These are phyloP conservation scores for Callyntrura guangdongensis DNA, from an alignment of 2,888 invertebrate genomes.

Conservation along the genomic window DNA sequence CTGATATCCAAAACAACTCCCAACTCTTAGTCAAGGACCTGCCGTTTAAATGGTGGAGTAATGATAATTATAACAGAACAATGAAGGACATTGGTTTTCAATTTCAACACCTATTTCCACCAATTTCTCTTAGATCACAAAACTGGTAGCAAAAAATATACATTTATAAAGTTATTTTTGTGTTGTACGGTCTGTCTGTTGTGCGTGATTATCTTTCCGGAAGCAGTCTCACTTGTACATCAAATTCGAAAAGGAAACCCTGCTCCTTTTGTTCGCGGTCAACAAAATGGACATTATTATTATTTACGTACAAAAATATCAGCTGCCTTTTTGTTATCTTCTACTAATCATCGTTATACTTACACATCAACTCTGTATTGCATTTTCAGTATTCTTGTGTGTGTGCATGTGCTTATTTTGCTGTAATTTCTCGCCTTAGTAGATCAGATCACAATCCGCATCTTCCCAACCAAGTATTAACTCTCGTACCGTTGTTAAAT, in stretches of 20 bases:
- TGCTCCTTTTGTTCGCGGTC: conserved; percentile 22
- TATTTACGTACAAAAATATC: conserved; percentile 38
- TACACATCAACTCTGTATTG: background rate
- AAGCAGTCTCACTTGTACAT: conserved; percentile 22
- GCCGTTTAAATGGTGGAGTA: background rate
- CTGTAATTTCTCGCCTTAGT: background rate
- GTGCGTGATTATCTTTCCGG: background rate
- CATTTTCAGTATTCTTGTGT: conserved; percentile 29
- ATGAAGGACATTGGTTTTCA: no score
- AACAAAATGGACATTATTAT: background rate
- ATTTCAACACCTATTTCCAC: no score
- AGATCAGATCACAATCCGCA: background rate
- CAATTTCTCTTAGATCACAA: background rate
- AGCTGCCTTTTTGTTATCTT: background rate
- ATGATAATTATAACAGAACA: background rate
- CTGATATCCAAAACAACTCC: no score
- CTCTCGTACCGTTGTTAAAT: no score
- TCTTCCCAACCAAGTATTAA: background rate
- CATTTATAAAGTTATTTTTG: background rate
- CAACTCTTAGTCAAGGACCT: background rate
- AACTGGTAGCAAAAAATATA: background rate
- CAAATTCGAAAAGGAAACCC: conserved; percentile 52
- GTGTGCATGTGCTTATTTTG: background rate
- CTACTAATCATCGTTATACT: conserved; percentile 18
- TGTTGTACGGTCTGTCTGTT: background rate